These are phyloP conservation scores for Alentia gelatinosa DNA, from an alignment of 2,888 invertebrate species.

Conservation along the genomic window DNA sequence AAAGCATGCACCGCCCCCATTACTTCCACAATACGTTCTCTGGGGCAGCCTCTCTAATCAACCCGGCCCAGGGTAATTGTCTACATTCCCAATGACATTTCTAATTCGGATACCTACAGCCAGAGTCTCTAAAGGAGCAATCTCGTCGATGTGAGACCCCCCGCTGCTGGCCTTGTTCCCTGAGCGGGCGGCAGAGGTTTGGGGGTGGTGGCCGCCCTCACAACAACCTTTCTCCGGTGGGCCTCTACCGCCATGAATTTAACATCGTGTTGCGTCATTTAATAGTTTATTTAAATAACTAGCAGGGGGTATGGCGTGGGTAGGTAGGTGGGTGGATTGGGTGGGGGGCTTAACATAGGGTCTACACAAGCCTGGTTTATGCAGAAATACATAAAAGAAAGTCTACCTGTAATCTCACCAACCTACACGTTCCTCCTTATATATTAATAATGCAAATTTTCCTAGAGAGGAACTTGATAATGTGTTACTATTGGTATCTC, in stretches of 20 bases:
- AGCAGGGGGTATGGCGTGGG: neutral
- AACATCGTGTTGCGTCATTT: conserved; percentile 3
- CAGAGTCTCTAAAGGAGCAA: neutral
- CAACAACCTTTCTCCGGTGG: neutral
- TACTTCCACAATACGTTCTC: no score
- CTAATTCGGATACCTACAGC: neutral
- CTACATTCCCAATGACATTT: neutral
- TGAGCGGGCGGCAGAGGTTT: neutral
- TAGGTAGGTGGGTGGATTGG: no score
- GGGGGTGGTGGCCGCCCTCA: neutral
- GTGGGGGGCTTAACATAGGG: no score
- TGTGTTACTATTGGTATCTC: no score
- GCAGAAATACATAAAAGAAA: no score
- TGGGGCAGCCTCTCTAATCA: neutral
- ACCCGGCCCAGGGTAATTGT: neutral
- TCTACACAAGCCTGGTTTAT: no score
- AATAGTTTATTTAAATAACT: conserved; percentile 10
- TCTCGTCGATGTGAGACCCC: neutral
- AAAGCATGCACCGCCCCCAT: neutral
- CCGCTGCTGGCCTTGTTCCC: neutral
- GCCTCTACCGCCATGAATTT: neutral
- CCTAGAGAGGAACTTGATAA: no score
- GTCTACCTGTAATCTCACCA: no score
- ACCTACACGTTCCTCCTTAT: no score
- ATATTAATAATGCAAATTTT: no score